These are phyloP conservation scores for Clarias platycephalus DNA, from an alignment of 2,797 vertebrate species.

Conservation along the genomic window DNA sequence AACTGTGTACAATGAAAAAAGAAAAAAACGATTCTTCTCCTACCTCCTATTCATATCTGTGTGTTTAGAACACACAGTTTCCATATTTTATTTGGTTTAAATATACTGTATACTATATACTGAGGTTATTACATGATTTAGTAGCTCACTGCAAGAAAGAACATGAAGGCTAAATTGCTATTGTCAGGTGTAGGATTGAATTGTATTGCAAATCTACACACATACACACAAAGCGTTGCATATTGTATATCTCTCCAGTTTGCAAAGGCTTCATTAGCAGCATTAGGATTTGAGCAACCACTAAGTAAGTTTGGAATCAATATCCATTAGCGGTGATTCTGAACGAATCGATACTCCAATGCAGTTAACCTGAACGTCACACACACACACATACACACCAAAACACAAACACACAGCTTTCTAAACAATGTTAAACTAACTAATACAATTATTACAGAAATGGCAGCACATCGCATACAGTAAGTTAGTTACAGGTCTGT, in stretches of 20 bases:
- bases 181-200: background rate
- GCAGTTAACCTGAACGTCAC: conserved; percentile 15
- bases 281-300: conserved; percentile 16
- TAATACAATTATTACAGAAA: background rate
- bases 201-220: background rate
- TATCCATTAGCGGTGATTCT: conserved; percentile 21
- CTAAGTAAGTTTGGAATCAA: conserved; percentile 22
- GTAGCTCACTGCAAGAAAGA: background rate
- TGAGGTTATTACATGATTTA: background rate
- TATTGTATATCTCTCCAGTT: conserved; percentile 1
- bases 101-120: background rate
- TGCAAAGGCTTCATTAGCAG: conserved; percentile 20
- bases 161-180: background rate
- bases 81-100: background rate
- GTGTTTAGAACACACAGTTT: background rate
- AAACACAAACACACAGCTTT: background rate
- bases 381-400: background rate
- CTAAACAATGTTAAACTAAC: background rate
- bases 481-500: background rate
- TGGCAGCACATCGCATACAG: background rate
- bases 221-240: background rate
- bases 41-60: background rate
- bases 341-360: background rate
- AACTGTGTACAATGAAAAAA: background rate
- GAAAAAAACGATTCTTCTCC: background rate